Evolutionary conservation across 2,797 vertebrate species (phyloP), one percentile per base, ranked within the genome.

Genomic region (Numenius phaeopus): DNA sequence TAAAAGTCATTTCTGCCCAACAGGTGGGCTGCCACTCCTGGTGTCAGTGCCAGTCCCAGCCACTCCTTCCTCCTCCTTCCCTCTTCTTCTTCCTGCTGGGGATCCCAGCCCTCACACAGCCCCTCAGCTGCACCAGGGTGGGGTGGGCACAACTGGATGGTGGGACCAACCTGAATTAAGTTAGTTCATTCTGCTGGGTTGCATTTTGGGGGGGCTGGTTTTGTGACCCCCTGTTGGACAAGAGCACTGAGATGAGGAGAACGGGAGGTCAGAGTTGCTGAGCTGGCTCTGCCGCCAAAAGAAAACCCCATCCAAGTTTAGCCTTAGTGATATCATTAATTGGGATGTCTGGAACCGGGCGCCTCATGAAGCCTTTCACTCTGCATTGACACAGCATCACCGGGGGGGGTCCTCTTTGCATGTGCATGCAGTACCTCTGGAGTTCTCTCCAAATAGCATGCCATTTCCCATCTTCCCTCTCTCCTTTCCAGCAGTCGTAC

Each of bases 181-280:
- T 5, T 30, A 46, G 42, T 55, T 73, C 5, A 0, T 47, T 61
- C 47, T 81, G 16, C 37, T 87, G 37, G 13, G 12, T 1, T 89
- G 30, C 1, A 0, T 30, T 81, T 65, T 1, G 0, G 0, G 4
- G n/a, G 8, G 19, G 5, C 22, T 50, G 34, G 2, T 50, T 89
- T 65, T 82, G 46, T 84, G 66, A 42, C 11, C 4, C 3, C 3
- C 23, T 37, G 24, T 27, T 85, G 37, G 10, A 26, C 29, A 69
- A 39, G 6, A 6, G 10, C 70, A 16, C 21, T 29, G 29, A 27
- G 32, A 55, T 1, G 1, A 78, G 37, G n/a, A 54, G 8, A 89
- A 40, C 2, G 2, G 39, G 22, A 73, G 7, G 24, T 19, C 52
- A 37, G 11, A 27, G 47, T 7, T 76, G 47, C 34, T 89, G 44